Base-by-base conservation (phyloP, 2,113 vertebrate genomes). In the Guaruba guarouba region DNA sequence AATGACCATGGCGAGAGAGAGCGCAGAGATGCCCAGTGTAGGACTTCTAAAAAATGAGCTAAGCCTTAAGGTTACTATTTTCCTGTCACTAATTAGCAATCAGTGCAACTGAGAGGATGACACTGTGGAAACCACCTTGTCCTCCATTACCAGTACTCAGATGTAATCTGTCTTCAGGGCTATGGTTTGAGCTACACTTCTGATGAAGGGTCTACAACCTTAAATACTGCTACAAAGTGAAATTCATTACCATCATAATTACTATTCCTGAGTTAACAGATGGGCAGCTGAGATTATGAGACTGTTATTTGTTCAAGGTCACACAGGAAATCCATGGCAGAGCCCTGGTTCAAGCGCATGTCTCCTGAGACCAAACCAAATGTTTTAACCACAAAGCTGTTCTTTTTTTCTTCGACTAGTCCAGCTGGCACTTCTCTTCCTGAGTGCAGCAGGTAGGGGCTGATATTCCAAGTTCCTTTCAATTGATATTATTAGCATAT, bases 381-480 rank as follows among this genome's bases (percentile, higher is more conserved):
- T 62, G 73, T 29, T 88, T 78, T 66, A 76, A 86, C 76, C 3
- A 2, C 73, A 88, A 82, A 92, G 62, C 80, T 78, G 59, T 68
- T 89, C 63, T 77, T 89, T 79, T 71, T 71, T 55, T 11, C 33
- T 52, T 81, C 16, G 1, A 52, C 75, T 6, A 87, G 82, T 54
- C 93, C 92, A 93, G 88, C 93, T 96, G 93, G 90, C 77, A 89
- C 35, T 41, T 81, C 3, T 1, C 52, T 81, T 13, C 17, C 33
- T 17, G 61, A 92, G 73, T 76, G 69, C 39, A 89, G 77, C 92
- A 96, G 95, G 95, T 94, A 97, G 33, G 41, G 74, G 62, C 66
- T 95, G 90, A 87, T 83, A 91, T 96, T 92, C 92, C 77, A 69
- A 92, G 66, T 57, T 62, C 62, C 74, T 95, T 92, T 94, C 93